These are phyloP conservation scores for Hyla sarda DNA, from an alignment of 2,113 vertebrate species.

Conservation along the genomic window DNA sequence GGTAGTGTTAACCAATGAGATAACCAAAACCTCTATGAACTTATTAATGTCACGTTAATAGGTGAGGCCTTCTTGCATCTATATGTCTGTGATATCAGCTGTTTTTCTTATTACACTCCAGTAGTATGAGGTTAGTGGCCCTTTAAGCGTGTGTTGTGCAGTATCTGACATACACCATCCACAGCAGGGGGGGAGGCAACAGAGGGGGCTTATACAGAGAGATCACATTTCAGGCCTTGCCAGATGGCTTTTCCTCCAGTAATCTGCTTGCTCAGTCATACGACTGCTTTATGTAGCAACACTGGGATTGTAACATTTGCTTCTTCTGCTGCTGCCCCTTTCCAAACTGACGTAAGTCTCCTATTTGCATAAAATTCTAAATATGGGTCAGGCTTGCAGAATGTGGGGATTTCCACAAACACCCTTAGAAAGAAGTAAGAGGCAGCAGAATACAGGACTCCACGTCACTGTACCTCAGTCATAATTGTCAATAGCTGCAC, in stretches of 20 bases:
- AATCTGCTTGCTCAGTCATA: background rate
- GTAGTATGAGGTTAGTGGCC: background rate
- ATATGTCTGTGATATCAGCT: too few species aligned
- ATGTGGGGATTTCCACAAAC: background rate
- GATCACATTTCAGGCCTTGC: constrained; percentile 15
- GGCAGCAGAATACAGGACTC: background rate
- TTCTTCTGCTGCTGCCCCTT: background rate
- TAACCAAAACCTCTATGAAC: too few species aligned
- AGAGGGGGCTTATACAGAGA: background rate
- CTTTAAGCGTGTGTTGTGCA: background rate
- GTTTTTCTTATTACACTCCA: background rate
- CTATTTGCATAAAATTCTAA: background rate
- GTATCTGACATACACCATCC: background rate
- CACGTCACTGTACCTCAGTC: background rate
- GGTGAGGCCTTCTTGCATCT: too few species aligned
- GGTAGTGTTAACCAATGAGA: too few species aligned
- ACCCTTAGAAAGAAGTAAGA: background rate
- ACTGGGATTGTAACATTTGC: background rate
- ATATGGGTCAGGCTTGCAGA: background rate
- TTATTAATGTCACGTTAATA: too few species aligned
- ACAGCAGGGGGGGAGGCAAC: background rate
- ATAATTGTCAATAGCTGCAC: too few species aligned
- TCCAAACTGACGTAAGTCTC: too few species aligned
- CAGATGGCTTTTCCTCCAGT: constrained; percentile 5
- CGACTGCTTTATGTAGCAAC: background rate